Base-by-base conservation (phyloP, 2,113 vertebrate species). In the Osmerus eperlanus region DNA sequence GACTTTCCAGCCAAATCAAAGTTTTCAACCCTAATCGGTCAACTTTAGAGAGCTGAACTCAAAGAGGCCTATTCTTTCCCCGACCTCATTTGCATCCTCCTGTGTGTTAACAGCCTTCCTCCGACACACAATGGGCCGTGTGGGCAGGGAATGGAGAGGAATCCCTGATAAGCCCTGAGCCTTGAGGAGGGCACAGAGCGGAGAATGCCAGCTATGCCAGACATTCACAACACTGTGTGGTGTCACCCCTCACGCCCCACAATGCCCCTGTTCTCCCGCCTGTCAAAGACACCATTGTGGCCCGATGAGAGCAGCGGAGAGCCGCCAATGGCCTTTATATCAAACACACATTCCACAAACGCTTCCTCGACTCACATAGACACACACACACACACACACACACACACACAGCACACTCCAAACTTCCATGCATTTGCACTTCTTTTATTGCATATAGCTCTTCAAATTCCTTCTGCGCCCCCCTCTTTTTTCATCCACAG, bases 161-260 rank as follows among this genome's bases (percentile, higher is more conserved):
- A 91, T 93, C 92, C 90, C 91, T 90, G 89, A 88, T 91, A 88
- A 84, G 91, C 83, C 87, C 77, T 85, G 84, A 84, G 87, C 80
- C 85, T 86, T 90, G 93, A 87, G 85, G 89, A 90, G 88, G 88
- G 90, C 92, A 91, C 85, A 86, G 91, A 81, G 65, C 75, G 56
- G 91, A 91, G 94, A 97, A 99, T 97, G 92, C 85, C 82, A 95
- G 91, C 89, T 93, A 99, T 98, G 95, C 79, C 71, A 90, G 89
- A 93, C 93, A 97, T 97, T 96, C 94, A 91, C 96, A 98, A 97
- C 95, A 97, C 93, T 96, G 94, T 95, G 93, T 94, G 89, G 90
- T 94, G 92, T 93, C 92, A 91, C 93, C 91, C 81, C 86, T 76
- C 87, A 84, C 71, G 64, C 78, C 51, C 80, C 90, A 98, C 96